Base-by-base conservation (phyloP, 2,888 invertebrate species). In the Polyommatus icarus region DNA sequence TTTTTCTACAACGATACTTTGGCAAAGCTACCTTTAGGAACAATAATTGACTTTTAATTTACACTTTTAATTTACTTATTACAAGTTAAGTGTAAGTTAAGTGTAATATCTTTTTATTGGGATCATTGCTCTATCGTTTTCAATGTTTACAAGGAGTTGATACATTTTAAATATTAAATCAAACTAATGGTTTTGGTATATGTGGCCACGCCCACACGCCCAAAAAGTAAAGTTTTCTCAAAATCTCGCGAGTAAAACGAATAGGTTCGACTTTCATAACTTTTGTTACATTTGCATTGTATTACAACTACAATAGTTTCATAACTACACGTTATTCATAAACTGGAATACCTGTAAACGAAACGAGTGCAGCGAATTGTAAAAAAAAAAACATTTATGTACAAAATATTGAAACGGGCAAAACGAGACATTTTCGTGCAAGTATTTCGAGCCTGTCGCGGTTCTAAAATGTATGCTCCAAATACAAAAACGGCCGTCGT, bases 391-490 rank as follows among this genome's bases (percentile, higher is more conserved):
- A 50, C n/a, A 40, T 73, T 46, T 46, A 54, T 54, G 24, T 54
- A 54, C 73, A 77, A 73, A 67, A 59, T 67, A 77, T 72, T 73
- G 73, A 73, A 73, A 72, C 36, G 24, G 40, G 59, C 8, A 40
- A 40, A 73, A 59, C 36, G 73, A 59, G 72, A 77, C 57, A 59
- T 77, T 57, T 77, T 36, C 77, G 59, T 77, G 73, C 77, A 73
- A 77, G 79, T 78, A 29, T 78, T 79, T 77, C 77, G 71, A 77
- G 78, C 77, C 78, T 85, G 85, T 85, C 84, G 85, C 84, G 80
- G 85, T 89, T 89, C 85, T 87, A 87, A 88, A 88, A 90, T 90
- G 88, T 87, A 90, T 89, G 87, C 84, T 87, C 87, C 87, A 88
- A 90, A 90, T 88, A 89, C 87, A 83, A 83, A 67, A 83, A 84